Percentiles rank a stretch among this genome's conserved stretches.
Conservation (phyloP, 2,113 vertebrate species). For the Percina caprodes region DNA sequence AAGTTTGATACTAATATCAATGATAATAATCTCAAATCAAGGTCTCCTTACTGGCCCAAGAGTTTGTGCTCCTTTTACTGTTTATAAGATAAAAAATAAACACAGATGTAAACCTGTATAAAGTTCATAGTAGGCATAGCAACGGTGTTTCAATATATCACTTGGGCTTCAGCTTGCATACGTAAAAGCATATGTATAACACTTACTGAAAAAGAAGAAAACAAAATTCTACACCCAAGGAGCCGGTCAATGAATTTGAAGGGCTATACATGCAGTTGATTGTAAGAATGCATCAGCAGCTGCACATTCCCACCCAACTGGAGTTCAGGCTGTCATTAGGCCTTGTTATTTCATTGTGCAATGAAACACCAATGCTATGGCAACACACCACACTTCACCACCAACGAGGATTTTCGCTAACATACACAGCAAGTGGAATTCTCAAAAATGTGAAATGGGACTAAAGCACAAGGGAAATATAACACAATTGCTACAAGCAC, state of each 20-base stretch:
- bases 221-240: constrained; percentile 1
- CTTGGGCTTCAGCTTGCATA: not conserved
- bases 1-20: no score
- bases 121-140: not conserved
- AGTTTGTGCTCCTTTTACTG: not conserved
- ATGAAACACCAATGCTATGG: constrained; percentile 66
- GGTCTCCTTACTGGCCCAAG: not conserved
- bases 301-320: constrained; percentile 42
- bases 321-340: constrained; percentile 62
- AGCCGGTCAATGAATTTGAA: constrained; percentile 8
- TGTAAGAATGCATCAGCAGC: constrained; percentile 47
- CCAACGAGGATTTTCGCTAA: constrained; percentile 56
- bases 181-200: not conserved
- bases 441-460: constrained; percentile 74
- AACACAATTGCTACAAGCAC: constrained; percentile 77
- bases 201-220: not conserved
- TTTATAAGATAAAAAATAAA: not conserved
- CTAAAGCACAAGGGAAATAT: constrained; percentile 80
- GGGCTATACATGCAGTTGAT: constrained; percentile 32
- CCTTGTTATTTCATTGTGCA: constrained; percentile 73
- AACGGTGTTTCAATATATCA: not conserved
- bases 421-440: constrained; percentile 53
- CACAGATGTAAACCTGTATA: not conserved
- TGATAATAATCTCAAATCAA: not conserved
- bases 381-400: constrained; percentile 64